Evolutionary conservation across 92 coral and sea anemone genomes (phyloP).

Genomic region (Scolanthus callimorphus): DNA sequence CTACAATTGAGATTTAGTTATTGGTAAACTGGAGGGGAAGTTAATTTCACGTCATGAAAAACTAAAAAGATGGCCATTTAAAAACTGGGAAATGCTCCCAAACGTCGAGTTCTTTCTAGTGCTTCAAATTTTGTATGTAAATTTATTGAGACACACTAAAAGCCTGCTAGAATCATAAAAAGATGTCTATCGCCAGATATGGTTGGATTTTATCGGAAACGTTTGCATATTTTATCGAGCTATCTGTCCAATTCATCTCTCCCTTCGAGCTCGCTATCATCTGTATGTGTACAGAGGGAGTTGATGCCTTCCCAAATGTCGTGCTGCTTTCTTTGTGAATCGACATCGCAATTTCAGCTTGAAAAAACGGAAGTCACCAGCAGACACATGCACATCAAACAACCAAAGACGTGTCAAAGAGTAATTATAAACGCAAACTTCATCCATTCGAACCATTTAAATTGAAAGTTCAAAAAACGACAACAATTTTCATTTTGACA

Average conservation of each 20-base stretch:
- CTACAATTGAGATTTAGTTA: neutral
- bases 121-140: constrained; percentile 15
- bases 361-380: constrained; percentile 11
- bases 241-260: constrained; percentile 22
- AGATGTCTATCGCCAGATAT: constrained; percentile 7
- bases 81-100: no score
- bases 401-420: constrained; percentile 21
- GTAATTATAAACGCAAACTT: constrained; percentile 36
- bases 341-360: constrained; percentile 12
- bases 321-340: constrained; percentile 2
- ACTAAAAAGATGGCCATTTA: no score
- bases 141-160: constrained; percentile 27
- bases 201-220: constrained; percentile 18
- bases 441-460: constrained; percentile 16
- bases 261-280: constrained; percentile 17
- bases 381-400: constrained; percentile 7
- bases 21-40: constrained; percentile 2
- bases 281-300: constrained; percentile 1
- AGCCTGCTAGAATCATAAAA: constrained; percentile 3
- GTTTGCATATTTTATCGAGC: constrained; percentile 13
- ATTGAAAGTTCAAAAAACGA: neutral
- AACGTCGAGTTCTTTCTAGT: neutral
- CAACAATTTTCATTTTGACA: neutral
- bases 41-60: constrained; percentile 3
- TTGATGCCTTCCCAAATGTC: no score